Conservation (phyloP, 2,888 invertebrate genomes). For the Apeira syringaria region DNA sequence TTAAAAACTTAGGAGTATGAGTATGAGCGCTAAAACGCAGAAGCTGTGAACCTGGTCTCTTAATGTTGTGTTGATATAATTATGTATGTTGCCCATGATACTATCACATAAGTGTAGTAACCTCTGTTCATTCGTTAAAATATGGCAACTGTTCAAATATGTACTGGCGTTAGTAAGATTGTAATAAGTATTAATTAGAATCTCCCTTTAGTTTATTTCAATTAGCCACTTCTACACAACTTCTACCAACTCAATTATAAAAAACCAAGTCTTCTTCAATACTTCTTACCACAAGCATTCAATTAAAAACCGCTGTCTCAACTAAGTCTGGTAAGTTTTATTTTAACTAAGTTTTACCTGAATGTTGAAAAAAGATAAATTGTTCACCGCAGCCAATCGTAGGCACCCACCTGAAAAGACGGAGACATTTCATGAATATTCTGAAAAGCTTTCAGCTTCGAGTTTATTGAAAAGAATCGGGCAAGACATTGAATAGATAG, state of each 20-base stretch:
- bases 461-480: conserved; percentile 73
- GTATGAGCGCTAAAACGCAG: too few relatives aligned
- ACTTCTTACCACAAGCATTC: conserved; percentile 23
- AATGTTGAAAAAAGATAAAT: conserved; percentile 44
- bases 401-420: conserved; percentile 78
- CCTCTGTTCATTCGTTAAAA: too few relatives aligned
- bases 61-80: too few relatives aligned
- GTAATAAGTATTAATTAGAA: too few relatives aligned
- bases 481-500: conserved; percentile 37
- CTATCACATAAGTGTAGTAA: too few relatives aligned
- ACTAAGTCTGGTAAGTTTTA: conserved; percentile 45
- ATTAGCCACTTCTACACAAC: background rate
- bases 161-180: too few relatives aligned
- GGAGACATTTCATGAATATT: conserved; percentile 78
- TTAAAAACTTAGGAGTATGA: too few relatives aligned
- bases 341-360: conserved; percentile 54
- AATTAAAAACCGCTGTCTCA: conserved; percentile 41
- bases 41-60: too few relatives aligned
- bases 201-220: too few relatives aligned
- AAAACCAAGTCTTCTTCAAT: conserved; percentile 11
- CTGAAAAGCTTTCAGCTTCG: conserved; percentile 67
- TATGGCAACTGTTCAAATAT: too few relatives aligned
- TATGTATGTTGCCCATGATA: too few relatives aligned
- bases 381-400: conserved; percentile 58
- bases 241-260: conserved; percentile 5